phyloP scores from a whole-genome alignment of 2,888 invertebrate genomes.

The Xestia sexstrigata region DNA sequence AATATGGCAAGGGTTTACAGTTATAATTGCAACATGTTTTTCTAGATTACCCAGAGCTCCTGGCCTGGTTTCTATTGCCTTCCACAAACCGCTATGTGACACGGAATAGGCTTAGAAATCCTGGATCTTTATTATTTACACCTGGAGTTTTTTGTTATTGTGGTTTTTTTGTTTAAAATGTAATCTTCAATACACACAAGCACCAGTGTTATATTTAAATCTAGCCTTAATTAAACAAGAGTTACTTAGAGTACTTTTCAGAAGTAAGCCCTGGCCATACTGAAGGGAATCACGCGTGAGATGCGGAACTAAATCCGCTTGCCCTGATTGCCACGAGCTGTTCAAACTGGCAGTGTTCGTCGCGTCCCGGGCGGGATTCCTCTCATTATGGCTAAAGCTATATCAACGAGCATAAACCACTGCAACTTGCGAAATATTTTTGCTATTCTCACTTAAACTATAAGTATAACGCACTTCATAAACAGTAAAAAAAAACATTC shows the following conservation, averaged over 20 bases:
- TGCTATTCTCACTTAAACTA: not conserved
- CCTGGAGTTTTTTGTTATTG: not conserved
- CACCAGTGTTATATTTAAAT: not conserved
- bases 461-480: not conserved
- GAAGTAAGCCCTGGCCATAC: not conserved
- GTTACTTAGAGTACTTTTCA: not conserved
- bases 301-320: not conserved
- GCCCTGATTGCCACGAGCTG: not conserved
- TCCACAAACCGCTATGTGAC: constrained; percentile 57
- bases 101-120: constrained; percentile 44
- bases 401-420: not conserved
- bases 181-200: not conserved
- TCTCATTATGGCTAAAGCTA: not conserved
- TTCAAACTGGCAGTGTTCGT: not conserved
- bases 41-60: constrained; percentile 53
- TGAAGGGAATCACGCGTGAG: not conserved
- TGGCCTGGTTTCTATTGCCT: constrained; percentile 49
- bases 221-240: not conserved
- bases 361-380: not conserved
- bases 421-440: not conserved
- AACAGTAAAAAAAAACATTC: not conserved
- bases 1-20: constrained; percentile 28
- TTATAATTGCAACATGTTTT: constrained; percentile 53
- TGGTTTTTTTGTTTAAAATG: not conserved
- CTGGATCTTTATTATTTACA: constrained; percentile 23